Conservation (phyloP, 2,113 vertebrate species). For the Sitta europaea region DNA sequence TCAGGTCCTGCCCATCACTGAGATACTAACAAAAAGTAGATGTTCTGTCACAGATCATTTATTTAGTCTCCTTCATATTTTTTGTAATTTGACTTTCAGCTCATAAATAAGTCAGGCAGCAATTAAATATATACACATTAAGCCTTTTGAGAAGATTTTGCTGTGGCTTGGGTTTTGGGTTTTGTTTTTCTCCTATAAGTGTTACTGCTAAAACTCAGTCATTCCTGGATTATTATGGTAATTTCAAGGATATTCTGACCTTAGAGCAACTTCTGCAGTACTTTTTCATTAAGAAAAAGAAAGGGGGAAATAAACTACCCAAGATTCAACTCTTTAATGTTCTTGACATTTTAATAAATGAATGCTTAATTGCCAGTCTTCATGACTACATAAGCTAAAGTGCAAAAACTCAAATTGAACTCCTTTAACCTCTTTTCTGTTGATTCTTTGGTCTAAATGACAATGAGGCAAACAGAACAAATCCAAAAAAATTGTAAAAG, state of each 20-base stretch:
- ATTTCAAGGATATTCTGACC: not conserved
- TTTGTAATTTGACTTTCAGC: not conserved
- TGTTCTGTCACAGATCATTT: not conserved
- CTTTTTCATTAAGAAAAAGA: not conserved
- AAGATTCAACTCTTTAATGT: not conserved
- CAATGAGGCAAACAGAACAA: conserved; percentile 6
- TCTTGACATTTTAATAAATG: conserved; percentile 60
- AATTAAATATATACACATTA: not conserved
- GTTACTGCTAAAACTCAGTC: not conserved
- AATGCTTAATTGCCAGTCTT: conserved; percentile 51
- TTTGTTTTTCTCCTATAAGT: not conserved
- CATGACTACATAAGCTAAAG: conserved; percentile 12
- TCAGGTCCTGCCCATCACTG: not conserved
- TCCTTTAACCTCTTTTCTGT: conserved; percentile 17
- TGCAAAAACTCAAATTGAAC: not conserved
- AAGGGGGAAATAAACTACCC: not conserved
- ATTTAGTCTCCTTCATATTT: not conserved
- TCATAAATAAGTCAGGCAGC: not conserved
- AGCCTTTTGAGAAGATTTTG: not conserved
- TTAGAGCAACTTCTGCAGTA: not conserved
- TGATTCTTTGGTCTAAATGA: conserved; percentile 3
- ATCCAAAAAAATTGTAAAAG: not conserved
- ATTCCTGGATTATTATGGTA: not conserved
- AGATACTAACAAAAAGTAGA: not conserved
- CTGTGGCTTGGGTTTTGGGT: not conserved